These are phyloP conservation scores for Morpho helenor DNA, from an alignment of 2,888 invertebrate species.

Conservation along the genomic window DNA sequence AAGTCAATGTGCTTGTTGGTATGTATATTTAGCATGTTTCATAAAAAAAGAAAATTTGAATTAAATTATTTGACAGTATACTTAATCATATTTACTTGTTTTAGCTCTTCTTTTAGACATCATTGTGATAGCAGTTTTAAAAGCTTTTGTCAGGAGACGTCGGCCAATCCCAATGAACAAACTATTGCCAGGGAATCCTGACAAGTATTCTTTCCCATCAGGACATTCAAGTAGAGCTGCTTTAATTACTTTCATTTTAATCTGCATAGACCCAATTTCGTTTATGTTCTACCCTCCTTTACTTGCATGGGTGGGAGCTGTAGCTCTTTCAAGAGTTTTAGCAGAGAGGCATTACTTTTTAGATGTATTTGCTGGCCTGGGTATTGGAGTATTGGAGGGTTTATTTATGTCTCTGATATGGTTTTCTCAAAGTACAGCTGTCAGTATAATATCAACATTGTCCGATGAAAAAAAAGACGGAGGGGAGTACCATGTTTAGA, in stretches of 20 bases:
- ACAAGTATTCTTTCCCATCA: slow-evolving; percentile 95
- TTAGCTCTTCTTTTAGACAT: slow-evolving; percentile 90
- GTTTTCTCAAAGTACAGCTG: slow-evolving; percentile 82
- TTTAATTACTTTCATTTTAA: slow-evolving; percentile 86
- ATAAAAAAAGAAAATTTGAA: no score
- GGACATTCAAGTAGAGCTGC: slow-evolving; percentile 94
- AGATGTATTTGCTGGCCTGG: slow-evolving; percentile 88
- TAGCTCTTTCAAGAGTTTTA: slow-evolving; percentile 89
- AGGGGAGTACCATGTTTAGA: slow-evolving; percentile 83
- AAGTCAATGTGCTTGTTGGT: slow-evolving; percentile 93
- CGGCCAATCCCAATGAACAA: slow-evolving; percentile 86
- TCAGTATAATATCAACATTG: slow-evolving; percentile 79
- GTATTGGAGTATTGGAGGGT: slow-evolving; percentile 87
- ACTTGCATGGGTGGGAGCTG: slow-evolving; percentile 85
- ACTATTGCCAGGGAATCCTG: slow-evolving; percentile 87
- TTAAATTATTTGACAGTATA: no score
- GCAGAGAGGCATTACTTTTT: slow-evolving; percentile 92
- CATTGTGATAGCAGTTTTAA: slow-evolving; percentile 85
- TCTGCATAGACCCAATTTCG: slow-evolving; percentile 81
- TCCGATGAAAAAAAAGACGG: slow-evolving; percentile 85
- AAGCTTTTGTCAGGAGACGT: slow-evolving; percentile 87
- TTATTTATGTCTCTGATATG: slow-evolving; percentile 82
- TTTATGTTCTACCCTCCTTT: slow-evolving; percentile 81
- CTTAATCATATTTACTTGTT: slow-evolving; percentile 39
- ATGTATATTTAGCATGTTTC: slow-evolving; percentile 37